Evolutionary conservation across 2,888 invertebrate species (phyloP).

Genomic region (Platycheirus albimanus): DNA sequence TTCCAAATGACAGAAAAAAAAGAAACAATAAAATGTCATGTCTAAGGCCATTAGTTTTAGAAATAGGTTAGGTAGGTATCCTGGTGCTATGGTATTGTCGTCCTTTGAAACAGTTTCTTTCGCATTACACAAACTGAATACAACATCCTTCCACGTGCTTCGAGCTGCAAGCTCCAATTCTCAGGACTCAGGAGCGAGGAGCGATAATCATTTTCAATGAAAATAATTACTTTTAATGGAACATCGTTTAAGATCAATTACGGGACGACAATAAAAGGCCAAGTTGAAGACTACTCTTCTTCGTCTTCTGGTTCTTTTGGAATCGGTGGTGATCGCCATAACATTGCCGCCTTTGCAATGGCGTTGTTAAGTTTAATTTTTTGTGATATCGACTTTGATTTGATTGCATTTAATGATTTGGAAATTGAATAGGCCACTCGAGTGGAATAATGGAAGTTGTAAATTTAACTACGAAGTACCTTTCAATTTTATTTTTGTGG

Average conservation of each 20-base stretch:
- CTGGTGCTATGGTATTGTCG: neutral
- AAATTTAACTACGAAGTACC: constrained; percentile 28
- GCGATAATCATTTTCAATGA: constrained; percentile 43
- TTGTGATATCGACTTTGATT: constrained; percentile 44
- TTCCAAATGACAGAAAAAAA: constrained; percentile 6
- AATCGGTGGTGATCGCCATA: constrained; percentile 38
- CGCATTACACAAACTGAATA: constrained; percentile 3
- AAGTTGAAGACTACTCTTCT: constrained; percentile 16
- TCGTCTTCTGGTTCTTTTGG: too few relatives aligned
- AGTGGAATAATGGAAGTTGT: constrained; percentile 41
- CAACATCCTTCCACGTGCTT: constrained; percentile 12
- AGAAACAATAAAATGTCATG: constrained; percentile 12
- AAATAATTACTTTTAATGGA: constrained; percentile 69
- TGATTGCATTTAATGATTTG: constrained; percentile 49
- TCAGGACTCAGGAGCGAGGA: too few relatives aligned
- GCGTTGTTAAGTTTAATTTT: constrained; percentile 44
- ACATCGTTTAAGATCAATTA: constrained; percentile 67
- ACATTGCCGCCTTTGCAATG: constrained; percentile 3
- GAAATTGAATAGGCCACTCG: constrained; percentile 43
- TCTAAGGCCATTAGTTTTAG: constrained; percentile 17
- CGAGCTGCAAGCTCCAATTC: too few relatives aligned
- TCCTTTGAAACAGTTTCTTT: neutral
- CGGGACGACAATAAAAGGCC: constrained; percentile 54
- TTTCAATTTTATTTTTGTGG: neutral
- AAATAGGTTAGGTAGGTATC: constrained; percentile 13